A percentile compares a stretch with the other conserved stretches of the same genome.
Conservation (phyloP, 2,888 invertebrate species). For the Pachydiplax longipennis region DNA sequence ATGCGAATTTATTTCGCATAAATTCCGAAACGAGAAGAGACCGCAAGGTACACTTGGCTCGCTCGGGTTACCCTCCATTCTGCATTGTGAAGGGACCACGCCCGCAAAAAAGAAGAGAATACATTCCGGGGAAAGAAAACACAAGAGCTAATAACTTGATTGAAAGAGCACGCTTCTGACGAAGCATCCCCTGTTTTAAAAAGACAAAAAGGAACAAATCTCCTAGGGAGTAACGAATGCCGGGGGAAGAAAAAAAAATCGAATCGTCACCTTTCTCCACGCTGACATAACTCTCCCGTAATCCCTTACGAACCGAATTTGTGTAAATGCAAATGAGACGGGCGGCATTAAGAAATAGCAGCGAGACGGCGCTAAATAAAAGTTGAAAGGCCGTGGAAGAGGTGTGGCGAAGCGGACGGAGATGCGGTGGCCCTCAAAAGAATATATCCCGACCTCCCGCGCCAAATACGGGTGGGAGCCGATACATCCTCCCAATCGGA, state of each 20-base stretch:
- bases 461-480: neutral
- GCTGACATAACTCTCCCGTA: slow-evolving; percentile 7
- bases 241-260: neutral
- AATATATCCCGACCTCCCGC: neutral
- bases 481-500: neutral
- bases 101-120: neutral
- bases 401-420: neutral
- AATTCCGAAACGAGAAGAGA: neutral
- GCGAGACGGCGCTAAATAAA: neutral
- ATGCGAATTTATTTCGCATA: neutral
- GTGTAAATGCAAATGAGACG: slow-evolving; percentile 33
- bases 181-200: neutral
- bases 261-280: slow-evolving; percentile 19
- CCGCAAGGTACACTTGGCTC: neutral
- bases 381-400: neutral
- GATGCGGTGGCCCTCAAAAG: neutral
- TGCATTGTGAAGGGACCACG: neutral
- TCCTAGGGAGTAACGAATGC: neutral
- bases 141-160: neutral
- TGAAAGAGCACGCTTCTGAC: neutral
- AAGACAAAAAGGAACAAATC: neutral
- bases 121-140: neutral
- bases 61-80: neutral
- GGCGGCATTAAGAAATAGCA: neutral
- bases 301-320: slow-evolving; percentile 8